Evolutionary conservation across 2,113 vertebrate species (phyloP).

Genomic region (Anser cygnoides): DNA sequence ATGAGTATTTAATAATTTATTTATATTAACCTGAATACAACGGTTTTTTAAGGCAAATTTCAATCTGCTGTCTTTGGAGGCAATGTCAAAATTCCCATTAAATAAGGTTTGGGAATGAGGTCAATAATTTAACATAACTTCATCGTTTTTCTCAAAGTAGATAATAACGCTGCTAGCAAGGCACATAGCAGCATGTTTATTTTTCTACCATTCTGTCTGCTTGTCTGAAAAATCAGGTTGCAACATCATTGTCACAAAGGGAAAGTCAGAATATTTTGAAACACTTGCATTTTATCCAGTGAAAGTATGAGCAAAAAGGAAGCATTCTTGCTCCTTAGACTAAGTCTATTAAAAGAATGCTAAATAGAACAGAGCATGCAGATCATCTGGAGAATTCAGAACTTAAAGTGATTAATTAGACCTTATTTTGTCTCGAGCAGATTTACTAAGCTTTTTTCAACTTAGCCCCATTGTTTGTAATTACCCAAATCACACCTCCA

Average conservation of each 20-base stretch:
- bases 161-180: neutral
- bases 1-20: neutral
- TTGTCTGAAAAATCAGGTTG: slow-evolving; percentile 49
- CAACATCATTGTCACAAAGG: slow-evolving; percentile 6
- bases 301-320: slow-evolving; percentile 15
- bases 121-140: neutral
- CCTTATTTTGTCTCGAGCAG: slow-evolving; percentile 78
- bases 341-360: slow-evolving; percentile 65
- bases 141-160: neutral
- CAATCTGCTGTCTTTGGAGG: neutral
- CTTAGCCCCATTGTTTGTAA: slow-evolving; percentile 80
- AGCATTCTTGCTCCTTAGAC: slow-evolving; percentile 42
- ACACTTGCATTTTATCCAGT: slow-evolving; percentile 34
- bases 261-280: slow-evolving; percentile 27
- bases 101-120: neutral
- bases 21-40: neutral
- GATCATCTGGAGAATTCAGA: slow-evolving; percentile 78
- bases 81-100: neutral
- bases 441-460: slow-evolving; percentile 79
- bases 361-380: slow-evolving; percentile 56
- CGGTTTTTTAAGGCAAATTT: neutral
- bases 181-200: slow-evolving; percentile 14
- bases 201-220: slow-evolving; percentile 51
- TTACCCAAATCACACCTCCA: slow-evolving; percentile 80
- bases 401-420: slow-evolving; percentile 84